Evolutionary conservation across 2,113 vertebrate species (phyloP).

Genomic region (Halichoeres trimaculatus): DNA sequence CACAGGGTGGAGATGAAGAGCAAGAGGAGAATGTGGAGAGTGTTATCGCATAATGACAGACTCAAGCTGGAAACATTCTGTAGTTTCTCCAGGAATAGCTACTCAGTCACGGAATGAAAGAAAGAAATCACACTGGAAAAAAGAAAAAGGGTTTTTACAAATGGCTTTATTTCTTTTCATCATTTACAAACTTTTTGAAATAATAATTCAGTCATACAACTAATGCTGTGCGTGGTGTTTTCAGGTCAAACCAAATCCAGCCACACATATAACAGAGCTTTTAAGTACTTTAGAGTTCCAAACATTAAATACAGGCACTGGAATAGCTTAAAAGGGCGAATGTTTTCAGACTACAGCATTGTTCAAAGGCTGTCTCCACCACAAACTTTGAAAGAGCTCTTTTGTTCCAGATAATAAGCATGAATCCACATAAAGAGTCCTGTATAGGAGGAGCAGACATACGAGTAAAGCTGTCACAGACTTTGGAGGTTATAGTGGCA

Average conservation of each 20-base stretch:
- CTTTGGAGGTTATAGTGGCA: slow-evolving; percentile 71
- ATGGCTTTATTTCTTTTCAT: slow-evolving; percentile 68
- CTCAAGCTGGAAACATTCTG: slow-evolving; percentile 6
- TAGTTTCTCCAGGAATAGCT: slow-evolving; percentile 57
- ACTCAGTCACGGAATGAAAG: slow-evolving; percentile 13
- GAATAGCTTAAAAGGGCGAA: slow-evolving; percentile 72
- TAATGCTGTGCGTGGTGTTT: slow-evolving; percentile 45
- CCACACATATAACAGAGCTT: slow-evolving; percentile 54
- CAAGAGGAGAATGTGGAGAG: slow-evolving; percentile 29
- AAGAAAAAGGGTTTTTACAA: slow-evolving; percentile 47
- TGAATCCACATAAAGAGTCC: slow-evolving; percentile 69
- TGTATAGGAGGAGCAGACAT: slow-evolving; percentile 70
- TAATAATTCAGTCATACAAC: slow-evolving; percentile 43
- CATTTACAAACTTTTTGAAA: slow-evolving; percentile 70
- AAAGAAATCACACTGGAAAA: slow-evolving; percentile 26
- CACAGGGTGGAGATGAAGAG: slow-evolving; percentile 57
- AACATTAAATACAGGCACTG: slow-evolving; percentile 77
- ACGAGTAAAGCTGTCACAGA: slow-evolving; percentile 75
- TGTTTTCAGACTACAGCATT: slow-evolving; percentile 66
- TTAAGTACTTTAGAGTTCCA: slow-evolving; percentile 63
- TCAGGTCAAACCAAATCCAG: slow-evolving; percentile 56
- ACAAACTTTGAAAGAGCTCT: slow-evolving; percentile 58
- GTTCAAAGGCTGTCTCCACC: slow-evolving; percentile 67
- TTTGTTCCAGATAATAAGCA: slow-evolving; percentile 76
- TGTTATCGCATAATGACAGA: slow-evolving; percentile 68